Evolutionary conservation across 2,888 invertebrate species (phyloP).

Genomic region (Elegia similella): DNA sequence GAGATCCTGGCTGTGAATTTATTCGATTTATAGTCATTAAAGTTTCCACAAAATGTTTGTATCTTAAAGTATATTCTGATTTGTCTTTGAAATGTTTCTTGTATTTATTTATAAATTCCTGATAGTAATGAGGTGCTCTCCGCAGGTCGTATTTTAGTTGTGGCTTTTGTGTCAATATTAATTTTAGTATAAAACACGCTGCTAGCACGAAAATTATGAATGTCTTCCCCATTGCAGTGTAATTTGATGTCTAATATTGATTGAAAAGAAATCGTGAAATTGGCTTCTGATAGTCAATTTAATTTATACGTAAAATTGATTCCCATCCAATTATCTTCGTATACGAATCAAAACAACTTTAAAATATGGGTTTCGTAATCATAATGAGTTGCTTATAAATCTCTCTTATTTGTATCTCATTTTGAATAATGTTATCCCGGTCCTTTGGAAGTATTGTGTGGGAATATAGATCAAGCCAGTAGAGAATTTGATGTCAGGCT

Average conservation of each 20-base stretch:
- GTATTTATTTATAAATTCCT: slow-evolving; percentile 35
- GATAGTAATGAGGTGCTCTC: slow-evolving; percentile 34
- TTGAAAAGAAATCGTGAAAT: background rate
- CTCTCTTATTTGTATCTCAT: too few relatives aligned
- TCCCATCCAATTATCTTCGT: background rate
- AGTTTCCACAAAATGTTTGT: slow-evolving; percentile 47
- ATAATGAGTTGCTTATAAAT: too few relatives aligned
- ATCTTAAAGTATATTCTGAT: slow-evolving; percentile 45
- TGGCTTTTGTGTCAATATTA: background rate
- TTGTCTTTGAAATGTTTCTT: slow-evolving; percentile 39
- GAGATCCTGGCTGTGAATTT: slow-evolving; percentile 35
- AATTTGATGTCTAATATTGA: background rate
- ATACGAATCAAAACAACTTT: background rate
- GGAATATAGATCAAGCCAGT: too few relatives aligned
- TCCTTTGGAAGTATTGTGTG: too few relatives aligned
- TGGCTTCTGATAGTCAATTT: background rate
- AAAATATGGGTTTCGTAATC: background rate
- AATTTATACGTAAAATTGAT: background rate
- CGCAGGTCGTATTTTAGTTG: slow-evolving; percentile 32
- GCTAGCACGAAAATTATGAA: background rate
- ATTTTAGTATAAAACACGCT: background rate
- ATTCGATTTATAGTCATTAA: slow-evolving; percentile 46
- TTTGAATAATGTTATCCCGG: too few relatives aligned
- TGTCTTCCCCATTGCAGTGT: background rate
- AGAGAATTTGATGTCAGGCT: too few relatives aligned